Conservation (phyloP, 2,797 vertebrate genomes). For the Emydoidea blandingii region DNA sequence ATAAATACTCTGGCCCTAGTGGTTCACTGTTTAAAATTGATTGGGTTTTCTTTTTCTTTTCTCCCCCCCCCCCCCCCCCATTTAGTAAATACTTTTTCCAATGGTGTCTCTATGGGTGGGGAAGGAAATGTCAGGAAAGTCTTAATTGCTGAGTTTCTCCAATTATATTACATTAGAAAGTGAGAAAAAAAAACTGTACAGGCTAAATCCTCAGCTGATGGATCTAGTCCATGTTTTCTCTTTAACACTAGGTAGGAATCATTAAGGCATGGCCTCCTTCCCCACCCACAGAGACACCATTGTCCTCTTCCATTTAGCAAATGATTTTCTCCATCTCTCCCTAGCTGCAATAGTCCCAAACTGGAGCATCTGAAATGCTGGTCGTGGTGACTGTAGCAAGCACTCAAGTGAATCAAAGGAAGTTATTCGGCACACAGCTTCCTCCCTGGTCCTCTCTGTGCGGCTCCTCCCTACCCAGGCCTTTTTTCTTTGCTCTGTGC, state of each 20-base stretch:
- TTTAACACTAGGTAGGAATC: background rate
- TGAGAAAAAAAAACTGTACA: background rate
- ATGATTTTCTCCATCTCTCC: background rate
- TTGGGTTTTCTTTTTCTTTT: background rate
- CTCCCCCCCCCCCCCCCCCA: rapidly evolving
- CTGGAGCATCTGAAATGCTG: background rate
- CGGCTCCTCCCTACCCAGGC: background rate
- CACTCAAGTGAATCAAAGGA: background rate
- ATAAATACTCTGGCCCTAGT: background rate
- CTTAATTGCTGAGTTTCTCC: background rate
- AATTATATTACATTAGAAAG: background rate
- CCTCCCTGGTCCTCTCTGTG: background rate
- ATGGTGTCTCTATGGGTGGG: background rate
- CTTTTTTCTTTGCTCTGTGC: background rate
- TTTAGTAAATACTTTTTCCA: too few species aligned
- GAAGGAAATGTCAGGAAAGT: background rate
- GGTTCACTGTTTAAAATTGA: background rate
- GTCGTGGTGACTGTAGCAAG: background rate
- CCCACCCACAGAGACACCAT: background rate
- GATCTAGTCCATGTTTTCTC: background rate
- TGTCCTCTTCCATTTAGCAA: background rate
- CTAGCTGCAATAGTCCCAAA: background rate
- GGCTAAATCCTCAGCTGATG: background rate
- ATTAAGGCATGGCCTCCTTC: background rate
- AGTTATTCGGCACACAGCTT: background rate